Conservation (phyloP, 2,888 invertebrate genomes). For the Leptinotarsa haldemani region DNA sequence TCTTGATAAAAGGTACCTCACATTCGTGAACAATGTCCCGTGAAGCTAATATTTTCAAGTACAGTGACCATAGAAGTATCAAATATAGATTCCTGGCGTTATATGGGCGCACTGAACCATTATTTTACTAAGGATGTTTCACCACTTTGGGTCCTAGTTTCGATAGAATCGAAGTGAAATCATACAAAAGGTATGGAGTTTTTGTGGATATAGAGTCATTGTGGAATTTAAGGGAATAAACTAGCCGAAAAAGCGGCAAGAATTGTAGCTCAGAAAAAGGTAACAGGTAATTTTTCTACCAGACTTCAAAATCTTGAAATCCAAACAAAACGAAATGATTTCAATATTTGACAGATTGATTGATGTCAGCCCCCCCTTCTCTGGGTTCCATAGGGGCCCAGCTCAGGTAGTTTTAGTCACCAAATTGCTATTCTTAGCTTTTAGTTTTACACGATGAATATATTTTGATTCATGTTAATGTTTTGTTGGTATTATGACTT, state of each 20-base stretch:
- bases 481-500: no score
- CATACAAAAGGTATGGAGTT: neutral
- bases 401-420: no score
- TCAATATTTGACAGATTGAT: neutral
- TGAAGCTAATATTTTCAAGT: neutral
- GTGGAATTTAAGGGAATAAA: neutral
- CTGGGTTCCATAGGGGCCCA: no score
- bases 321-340: neutral
- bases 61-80: neutral
- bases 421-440: no score
- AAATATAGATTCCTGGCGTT: neutral
- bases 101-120: neutral
- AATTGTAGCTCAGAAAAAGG: neutral
- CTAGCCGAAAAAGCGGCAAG: neutral
- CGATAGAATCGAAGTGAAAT: neutral
- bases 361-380: neutral
- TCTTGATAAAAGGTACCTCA: neutral
- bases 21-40: neutral
- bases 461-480: no score
- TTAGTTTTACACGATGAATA: no score
- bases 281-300: neutral
- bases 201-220: neutral
- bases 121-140: no score
- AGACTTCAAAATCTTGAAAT: neutral
- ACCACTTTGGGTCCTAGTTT: neutral